Evolutionary conservation across 1,140 invertebrate genomes (phyloP), one percentile per base, ranked within the genome.

Genomic region (Trachymyrmex cornetzi): DNA sequence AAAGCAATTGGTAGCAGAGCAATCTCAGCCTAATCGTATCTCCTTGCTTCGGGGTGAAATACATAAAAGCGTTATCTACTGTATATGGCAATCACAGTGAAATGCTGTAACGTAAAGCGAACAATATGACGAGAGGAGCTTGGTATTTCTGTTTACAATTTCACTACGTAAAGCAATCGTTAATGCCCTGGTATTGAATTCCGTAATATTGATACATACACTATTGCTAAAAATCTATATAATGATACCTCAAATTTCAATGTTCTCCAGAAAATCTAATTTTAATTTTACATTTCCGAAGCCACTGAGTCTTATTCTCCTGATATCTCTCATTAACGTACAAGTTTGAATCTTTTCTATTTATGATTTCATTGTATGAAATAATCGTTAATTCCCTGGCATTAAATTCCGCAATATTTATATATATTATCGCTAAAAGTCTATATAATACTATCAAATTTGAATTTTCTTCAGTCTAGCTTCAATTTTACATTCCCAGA

Each of bases 1-100:
- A 84, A 84, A 84, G 80, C 80, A 84, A 84, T 84, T 24, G 80
- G 38, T 72, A 84, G 69, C 55, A 63, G 19, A 84, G 80, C 80
- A 84, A 84, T 84, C 80, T 84, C 80, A 30, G 55, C 38, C 55
- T 61, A 74, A 75, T 66, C 64, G 30, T 44, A 69, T 75, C 44
- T 74, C 24, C 19, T 24, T 22, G 79, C 80, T 84, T 63, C 44
- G 22, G 79, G 38, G 24, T 34, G 69, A 84, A 75, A 61, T 84
- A 84, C 69, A 61, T 74, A 84, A 84, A 84, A 75, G 69, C 80
- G 38, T 74, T 84, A 75, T 61, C 69, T 84, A 61, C 55, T 75
- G 50, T 75, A 61, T 63, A 75, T 84, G 80, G 38, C 75, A 84
- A 75, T 84, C 69, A 72, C 53, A 19, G n/a, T 84, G 55, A 61